phyloP scores from a whole-genome alignment of 2,797 vertebrate genomes.

The Crypturellus tataupa region DNA sequence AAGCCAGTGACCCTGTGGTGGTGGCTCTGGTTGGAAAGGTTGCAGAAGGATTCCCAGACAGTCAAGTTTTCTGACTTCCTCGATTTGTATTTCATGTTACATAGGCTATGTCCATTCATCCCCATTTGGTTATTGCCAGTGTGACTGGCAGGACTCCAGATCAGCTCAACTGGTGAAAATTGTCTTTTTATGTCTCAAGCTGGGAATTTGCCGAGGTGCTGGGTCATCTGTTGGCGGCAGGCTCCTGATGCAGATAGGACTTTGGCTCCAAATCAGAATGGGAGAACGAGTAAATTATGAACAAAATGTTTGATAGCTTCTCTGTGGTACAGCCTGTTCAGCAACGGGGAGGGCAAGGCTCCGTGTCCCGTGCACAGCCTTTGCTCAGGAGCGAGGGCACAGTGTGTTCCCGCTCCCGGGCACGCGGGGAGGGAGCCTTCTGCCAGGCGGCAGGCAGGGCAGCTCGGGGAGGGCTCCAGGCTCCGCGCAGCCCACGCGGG shows the following conservation, averaged over 20 bases:
- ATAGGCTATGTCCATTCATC: neutral
- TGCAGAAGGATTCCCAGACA: neutral
- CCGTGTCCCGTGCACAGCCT: neutral
- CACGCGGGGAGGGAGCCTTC: neutral
- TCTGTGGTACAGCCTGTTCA: neutral
- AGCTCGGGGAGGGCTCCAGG: too few relatives aligned
- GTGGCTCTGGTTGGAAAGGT: neutral
- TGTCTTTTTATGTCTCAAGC: neutral
- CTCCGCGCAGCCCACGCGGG: too few relatives aligned
- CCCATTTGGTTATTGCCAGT: neutral
- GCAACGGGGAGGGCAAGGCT: neutral
- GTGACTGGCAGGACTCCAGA: neutral
- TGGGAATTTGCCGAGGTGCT: neutral
- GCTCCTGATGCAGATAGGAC: neutral
- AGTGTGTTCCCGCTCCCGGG: fast-evolving
- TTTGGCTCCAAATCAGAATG: neutral
- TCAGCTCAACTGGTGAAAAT: neutral
- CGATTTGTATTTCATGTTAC: neutral
- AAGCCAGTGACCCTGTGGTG: neutral
- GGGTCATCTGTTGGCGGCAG: fast-evolving
- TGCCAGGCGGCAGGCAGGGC: neutral
- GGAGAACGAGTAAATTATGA: neutral
- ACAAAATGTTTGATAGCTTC: neutral
- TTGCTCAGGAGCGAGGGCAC: neutral
- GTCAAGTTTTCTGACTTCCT: neutral